Percentiles rank a stretch among this genome's conserved stretches.
Evolutionary conservation across 2,113 vertebrate species (phyloP).

Genomic region (Lichenostomus cassidix): DNA sequence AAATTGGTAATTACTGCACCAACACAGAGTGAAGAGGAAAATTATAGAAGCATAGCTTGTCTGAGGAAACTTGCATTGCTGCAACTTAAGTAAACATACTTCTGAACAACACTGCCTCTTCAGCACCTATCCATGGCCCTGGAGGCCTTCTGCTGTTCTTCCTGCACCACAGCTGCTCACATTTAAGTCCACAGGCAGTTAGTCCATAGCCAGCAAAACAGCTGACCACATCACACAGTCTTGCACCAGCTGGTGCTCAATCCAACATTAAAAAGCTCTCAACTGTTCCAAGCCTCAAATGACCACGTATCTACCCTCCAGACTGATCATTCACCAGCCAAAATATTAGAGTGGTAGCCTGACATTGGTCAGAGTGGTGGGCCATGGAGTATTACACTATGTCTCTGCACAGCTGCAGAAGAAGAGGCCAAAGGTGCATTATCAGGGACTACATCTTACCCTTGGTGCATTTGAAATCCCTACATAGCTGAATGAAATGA

Average conservation of each 20-base stretch:
- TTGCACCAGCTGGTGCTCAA: background rate
- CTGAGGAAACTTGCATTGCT: background rate
- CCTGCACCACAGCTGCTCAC: too few relatives aligned
- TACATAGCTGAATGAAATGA: background rate
- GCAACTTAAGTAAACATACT: background rate
- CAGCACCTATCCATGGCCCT: background rate
- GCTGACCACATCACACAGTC: background rate
- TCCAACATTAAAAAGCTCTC: background rate
- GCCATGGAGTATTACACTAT: background rate
- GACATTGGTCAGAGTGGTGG: background rate
- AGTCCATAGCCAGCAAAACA: background rate
- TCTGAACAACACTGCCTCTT: background rate
- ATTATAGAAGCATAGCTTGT: background rate
- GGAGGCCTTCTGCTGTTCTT: background rate
- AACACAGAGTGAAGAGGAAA: background rate
- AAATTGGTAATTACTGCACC: background rate
- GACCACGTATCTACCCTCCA: background rate
- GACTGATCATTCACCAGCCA: background rate
- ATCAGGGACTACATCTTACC: background rate
- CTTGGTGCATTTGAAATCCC: background rate
- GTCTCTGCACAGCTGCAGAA: background rate
- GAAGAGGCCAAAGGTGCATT: background rate
- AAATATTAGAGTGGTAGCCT: background rate
- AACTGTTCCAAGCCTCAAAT: background rate
- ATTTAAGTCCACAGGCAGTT: background rate